Percentiles rank a stretch among this genome's conserved stretches.
Conservation (phyloP, 1,140 invertebrate species). For the Gryllus bimaculatus region DNA sequence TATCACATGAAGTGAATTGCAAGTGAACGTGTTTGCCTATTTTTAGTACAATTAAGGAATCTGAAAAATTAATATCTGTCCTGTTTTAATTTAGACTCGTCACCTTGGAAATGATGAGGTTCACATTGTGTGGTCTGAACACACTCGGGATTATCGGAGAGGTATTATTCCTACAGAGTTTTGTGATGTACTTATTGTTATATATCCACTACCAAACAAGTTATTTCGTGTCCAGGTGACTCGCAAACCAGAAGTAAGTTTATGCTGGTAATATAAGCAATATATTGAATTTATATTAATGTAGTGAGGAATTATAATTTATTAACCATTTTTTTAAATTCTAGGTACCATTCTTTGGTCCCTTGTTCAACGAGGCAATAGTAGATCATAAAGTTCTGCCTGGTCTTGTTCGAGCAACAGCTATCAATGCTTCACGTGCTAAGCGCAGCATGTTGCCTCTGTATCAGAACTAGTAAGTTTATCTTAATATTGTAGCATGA, state of each 20-base stretch:
- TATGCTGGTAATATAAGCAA: slow-evolving; percentile 6
- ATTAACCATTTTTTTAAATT: slow-evolving; percentile 23
- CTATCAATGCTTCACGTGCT: slow-evolving; percentile 83
- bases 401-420: slow-evolving; percentile 81
- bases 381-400: slow-evolving; percentile 75
- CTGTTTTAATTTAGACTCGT: slow-evolving; percentile 53
- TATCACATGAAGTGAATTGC: too few species aligned
- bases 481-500: not conserved
- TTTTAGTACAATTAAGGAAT: not conserved
- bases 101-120: slow-evolving; percentile 99
- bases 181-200: slow-evolving; percentile 95
- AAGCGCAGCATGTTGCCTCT: slow-evolving; percentile 78
- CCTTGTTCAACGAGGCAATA: slow-evolving; percentile 89
- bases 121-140: slow-evolving; percentile 98
- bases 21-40: not conserved
- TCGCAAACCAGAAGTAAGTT: slow-evolving; percentile 69
- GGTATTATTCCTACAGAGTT: slow-evolving; percentile 98
- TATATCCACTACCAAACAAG: slow-evolving; percentile 82
- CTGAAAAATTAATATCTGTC: not conserved
- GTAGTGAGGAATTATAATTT: not conserved
- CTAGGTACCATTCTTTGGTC: slow-evolving; percentile 88
- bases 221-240: slow-evolving; percentile 75
- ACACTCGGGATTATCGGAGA: slow-evolving; percentile 85
- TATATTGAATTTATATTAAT: not conserved
- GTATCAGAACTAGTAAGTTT: slow-evolving; percentile 81